Evolutionary conservation across 2,797 vertebrate genomes (phyloP).

Genomic region (Fratercula arctica): DNA sequence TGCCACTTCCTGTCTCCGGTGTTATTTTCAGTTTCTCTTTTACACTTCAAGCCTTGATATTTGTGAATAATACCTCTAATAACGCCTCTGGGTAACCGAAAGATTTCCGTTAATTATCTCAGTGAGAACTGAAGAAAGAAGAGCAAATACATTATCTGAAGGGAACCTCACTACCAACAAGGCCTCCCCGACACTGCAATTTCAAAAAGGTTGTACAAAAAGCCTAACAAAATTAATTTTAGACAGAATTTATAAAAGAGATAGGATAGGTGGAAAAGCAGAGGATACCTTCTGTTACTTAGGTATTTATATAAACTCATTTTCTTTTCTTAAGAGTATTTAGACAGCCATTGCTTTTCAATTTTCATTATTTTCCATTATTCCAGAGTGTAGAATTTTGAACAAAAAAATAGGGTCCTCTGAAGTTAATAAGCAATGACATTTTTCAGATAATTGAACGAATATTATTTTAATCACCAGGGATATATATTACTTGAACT

Average conservation of each 20-base stretch:
- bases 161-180: neutral
- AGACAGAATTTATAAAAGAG: neutral
- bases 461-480: neutral
- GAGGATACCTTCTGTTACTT: neutral
- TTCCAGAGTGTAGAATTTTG: neutral
- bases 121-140: neutral
- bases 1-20: neutral
- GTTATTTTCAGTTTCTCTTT: neutral
- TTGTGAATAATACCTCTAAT: neutral
- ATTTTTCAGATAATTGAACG: neutral
- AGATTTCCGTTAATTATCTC: neutral
- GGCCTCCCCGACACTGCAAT: neutral
- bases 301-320: neutral
- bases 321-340: neutral
- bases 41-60: neutral
- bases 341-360: neutral
- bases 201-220: neutral
- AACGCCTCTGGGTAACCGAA: neutral
- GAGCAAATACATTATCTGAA: neutral
- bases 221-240: neutral
- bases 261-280: neutral
- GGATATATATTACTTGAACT: neutral
- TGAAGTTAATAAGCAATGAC: neutral
- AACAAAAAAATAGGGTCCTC: neutral
- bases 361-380: neutral